Percentiles rank a stretch among this genome's conserved stretches.
Conservation (phyloP, 2,113 vertebrate genomes). For the Corvus moneduloides region DNA sequence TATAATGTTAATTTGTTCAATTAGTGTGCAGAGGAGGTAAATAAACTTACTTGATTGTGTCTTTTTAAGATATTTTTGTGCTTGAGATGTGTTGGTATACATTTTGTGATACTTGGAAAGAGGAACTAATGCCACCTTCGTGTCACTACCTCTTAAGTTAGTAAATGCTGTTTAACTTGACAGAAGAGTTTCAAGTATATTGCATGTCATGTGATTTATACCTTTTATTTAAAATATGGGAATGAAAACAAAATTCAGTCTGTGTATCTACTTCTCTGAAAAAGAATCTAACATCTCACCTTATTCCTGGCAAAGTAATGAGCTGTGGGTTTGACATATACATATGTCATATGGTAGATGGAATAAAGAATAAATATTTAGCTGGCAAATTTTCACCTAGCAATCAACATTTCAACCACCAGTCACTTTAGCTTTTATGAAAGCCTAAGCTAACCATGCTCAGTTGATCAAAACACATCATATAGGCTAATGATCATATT, state of each 20-base stretch:
- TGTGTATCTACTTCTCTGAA: neutral
- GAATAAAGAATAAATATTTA: neutral
- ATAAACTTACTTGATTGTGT: neutral
- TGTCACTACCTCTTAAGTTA: neutral
- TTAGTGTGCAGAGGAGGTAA: neutral
- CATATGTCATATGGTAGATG: rapidly evolving
- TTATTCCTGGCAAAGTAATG: neutral
- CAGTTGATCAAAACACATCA: neutral
- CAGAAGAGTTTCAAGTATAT: neutral
- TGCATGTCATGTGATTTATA: neutral
- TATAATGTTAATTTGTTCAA: neutral
- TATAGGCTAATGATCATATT: neutral
- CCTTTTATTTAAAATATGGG: neutral
- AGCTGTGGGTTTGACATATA: neutral
- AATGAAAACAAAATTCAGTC: neutral
- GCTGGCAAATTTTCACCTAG: neutral
- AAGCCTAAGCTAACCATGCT: neutral
- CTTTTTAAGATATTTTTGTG: neutral
- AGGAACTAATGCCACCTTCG: neutral
- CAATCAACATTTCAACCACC: neutral
- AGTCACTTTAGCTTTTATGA: neutral
- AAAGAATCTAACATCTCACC: neutral
- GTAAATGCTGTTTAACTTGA: neutral
- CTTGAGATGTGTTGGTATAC: neutral
- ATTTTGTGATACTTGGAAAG: neutral